These are phyloP conservation scores for Neoarius graeffei DNA, from an alignment of 2,113 vertebrate genomes.

Conservation along the genomic window DNA sequence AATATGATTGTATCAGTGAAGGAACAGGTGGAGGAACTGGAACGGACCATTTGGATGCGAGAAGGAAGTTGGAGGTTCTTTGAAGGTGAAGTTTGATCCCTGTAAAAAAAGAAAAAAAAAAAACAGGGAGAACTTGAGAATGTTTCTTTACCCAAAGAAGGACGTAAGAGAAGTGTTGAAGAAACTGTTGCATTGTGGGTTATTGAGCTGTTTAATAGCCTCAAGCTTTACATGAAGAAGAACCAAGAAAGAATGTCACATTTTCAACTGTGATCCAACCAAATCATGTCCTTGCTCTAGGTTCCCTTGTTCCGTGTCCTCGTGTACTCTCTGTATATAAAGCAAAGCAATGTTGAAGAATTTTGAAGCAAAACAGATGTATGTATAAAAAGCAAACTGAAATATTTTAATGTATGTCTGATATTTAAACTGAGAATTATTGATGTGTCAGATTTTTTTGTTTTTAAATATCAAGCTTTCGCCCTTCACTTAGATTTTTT, in stretches of 20 bases:
- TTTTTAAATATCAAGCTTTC: conserved; percentile 80
- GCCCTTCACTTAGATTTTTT: conserved; percentile 86
- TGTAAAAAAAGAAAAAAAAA: background rate
- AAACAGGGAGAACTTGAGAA: background rate
- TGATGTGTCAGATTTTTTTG: conserved; percentile 80
- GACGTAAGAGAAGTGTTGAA: background rate
- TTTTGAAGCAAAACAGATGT: conserved; percentile 61
- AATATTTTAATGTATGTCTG: conserved; percentile 86
- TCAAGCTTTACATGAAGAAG: conserved; percentile 59
- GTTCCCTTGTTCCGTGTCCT: conserved; percentile 70
- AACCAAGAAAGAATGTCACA: conserved; percentile 58
- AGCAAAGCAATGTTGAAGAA: conserved; percentile 66
- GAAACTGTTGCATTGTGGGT: conserved; percentile 53
- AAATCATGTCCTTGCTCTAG: conserved; percentile 67
- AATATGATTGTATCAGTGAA: conserved; percentile 17
- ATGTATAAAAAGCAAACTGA: conserved; percentile 70
- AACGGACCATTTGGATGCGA: conserved; percentile 28
- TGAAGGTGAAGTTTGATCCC: background rate
- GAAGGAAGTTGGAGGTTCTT: background rate
- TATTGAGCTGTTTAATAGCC: conserved; percentile 70
- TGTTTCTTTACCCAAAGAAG: conserved; percentile 7
- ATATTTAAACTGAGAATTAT: conserved; percentile 85
- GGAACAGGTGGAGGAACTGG: conserved; percentile 34
- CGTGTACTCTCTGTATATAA: conserved; percentile 85
- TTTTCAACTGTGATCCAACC: conserved; percentile 72